Base-by-base conservation (phyloP, 2,797 vertebrate genomes). In the Falco columbarius region DNA sequence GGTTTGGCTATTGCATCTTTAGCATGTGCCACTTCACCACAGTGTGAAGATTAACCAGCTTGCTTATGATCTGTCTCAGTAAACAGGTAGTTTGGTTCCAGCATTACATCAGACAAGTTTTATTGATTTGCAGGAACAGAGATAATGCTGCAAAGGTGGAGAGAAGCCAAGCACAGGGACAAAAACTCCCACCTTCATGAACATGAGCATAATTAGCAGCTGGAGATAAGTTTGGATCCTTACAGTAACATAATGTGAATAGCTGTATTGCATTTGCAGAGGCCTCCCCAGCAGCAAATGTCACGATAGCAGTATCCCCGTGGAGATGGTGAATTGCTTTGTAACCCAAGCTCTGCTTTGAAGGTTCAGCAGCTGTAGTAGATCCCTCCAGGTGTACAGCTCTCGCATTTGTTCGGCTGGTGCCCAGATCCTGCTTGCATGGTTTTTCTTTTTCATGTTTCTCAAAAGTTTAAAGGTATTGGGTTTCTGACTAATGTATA, bases 241-340 rank as follows among this genome's bases (percentile, higher is more conserved):
- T 56, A 30, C 13, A 76, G 24, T 90, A 61, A 56, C 29, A 13
- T 34, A 63, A 61, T 16, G 23, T 12, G 13, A 44, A 24, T 30
- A 65, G 62, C 47, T 54, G 18, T 17, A 1, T 23, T 46, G 61
- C 15, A 4, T 86, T 86, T 74, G 62, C 36, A 59, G 40, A 73
- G 12, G 6, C 3, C 1, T 10, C 15, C n/a, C 17, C 22, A 38
- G 21, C 17, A 68, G n/a, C 46, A 73, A 58, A 74, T 0, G 0
- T 70, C 51, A 58, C 0, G 0, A 21, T 12, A 17, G 80, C 63
- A 32, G 34, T 51, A 66, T 59, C 81, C 49, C n/a, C 30, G 2
- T 30, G n/a, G 71, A 72, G 54, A 67, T 14, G 17, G 24, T 34
- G 62, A 56, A 54, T 36, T 81, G 61, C 76, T 94, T 71, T 90